Percentiles rank a stretch among this genome's conserved stretches.
Evolutionary conservation across 2,797 vertebrate genomes (phyloP).

Genomic region (Iguana delicatissima): DNA sequence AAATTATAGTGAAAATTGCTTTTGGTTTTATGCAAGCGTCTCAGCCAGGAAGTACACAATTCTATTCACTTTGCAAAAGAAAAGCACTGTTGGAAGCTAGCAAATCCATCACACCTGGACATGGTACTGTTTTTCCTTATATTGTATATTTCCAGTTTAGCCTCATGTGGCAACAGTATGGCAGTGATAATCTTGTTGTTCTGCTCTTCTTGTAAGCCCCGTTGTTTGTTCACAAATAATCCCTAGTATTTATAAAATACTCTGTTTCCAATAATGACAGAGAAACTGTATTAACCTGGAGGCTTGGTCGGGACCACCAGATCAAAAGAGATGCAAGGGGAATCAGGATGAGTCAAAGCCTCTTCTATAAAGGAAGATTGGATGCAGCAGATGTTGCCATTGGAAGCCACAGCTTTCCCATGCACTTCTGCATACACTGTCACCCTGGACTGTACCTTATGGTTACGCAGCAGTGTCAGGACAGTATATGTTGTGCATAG

Average conservation of each 20-base stretch:
- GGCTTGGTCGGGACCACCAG: too few relatives aligned
- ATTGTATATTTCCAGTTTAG: neutral
- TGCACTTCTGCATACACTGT: too few relatives aligned
- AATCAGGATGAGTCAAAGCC: too few relatives aligned
- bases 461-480: too few relatives aligned
- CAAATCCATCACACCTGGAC: conserved; percentile 10
- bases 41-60: neutral
- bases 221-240: conserved; percentile 28
- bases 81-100: neutral
- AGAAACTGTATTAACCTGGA: neutral
- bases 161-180: neutral
- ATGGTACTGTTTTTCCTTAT: neutral
- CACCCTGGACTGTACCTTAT: too few relatives aligned
- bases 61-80: conserved; percentile 14
- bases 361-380: too few relatives aligned
- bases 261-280: neutral
- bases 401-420: too few relatives aligned
- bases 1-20: conserved; percentile 40
- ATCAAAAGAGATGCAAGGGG: too few relatives aligned
- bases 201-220: neutral
- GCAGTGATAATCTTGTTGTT: conserved; percentile 11
- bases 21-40: neutral
- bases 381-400: too few relatives aligned
- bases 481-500: too few relatives aligned
- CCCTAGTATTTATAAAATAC: conserved; percentile 7